phyloP scores from a whole-genome alignment of 2,113 vertebrate species.

The Apeltes quadracus region DNA sequence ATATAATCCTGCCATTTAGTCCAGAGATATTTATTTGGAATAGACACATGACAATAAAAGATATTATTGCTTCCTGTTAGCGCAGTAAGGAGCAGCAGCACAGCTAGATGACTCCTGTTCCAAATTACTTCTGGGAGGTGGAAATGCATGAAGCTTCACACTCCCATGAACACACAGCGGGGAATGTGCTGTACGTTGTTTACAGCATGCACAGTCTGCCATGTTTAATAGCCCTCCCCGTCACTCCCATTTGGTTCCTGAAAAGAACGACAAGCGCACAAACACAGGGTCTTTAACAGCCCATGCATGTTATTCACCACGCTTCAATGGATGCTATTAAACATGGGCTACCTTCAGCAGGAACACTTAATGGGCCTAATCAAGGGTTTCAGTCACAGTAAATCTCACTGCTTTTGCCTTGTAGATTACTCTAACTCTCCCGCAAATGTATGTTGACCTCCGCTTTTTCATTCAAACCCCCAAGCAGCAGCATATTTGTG shows the following conservation, averaged over 20 bases:
- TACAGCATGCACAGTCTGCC: constrained; percentile 61
- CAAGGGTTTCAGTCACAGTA: constrained; percentile 55
- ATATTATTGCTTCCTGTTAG: constrained; percentile 43
- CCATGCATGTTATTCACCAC: constrained; percentile 39
- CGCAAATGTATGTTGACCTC: constrained; percentile 37
- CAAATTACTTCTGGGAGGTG: constrained; percentile 61
- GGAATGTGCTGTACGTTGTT: constrained; percentile 62
- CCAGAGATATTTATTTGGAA: constrained; percentile 3
- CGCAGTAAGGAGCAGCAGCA: constrained; percentile 45
- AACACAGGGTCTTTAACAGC: constrained; percentile 48
- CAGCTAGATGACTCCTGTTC: constrained; percentile 42
- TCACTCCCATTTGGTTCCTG: constrained; percentile 50
- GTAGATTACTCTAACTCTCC: constrained; percentile 37
- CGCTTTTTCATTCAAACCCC: constrained; percentile 41
- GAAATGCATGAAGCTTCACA: constrained; percentile 60
- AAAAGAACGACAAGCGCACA: constrained; percentile 47
- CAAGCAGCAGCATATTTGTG: constrained; percentile 45
- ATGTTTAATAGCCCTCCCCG: constrained; percentile 58
- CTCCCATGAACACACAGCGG: constrained; percentile 67
- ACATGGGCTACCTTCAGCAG: constrained; percentile 44
- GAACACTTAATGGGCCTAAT: constrained; percentile 66
- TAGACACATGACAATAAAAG: constrained; percentile 24
- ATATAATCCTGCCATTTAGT: constrained; percentile 10
- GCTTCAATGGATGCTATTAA: constrained; percentile 56
- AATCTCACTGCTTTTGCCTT: constrained; percentile 38